Evolutionary conservation across 2,888 invertebrate species (phyloP), one percentile per base, ranked within the genome.

Genomic region (Cacoxenus indagator): DNA sequence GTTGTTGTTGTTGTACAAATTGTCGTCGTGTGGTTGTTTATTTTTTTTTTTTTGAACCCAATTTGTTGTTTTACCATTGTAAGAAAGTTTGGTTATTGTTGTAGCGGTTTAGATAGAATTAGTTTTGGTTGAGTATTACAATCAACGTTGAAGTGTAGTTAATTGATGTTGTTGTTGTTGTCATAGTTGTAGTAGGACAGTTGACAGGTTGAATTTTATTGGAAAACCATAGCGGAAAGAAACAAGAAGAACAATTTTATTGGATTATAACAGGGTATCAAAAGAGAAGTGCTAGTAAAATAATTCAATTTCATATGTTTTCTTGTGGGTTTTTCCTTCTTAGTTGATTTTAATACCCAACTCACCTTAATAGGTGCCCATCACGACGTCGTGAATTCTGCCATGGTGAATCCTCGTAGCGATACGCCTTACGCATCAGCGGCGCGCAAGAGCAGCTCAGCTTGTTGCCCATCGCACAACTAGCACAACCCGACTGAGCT

Each of bases 391-490:
- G 91, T 74, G 94, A 94, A 87, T 94, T 94, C 90, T 96, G 96
- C 96, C 96, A 96, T 88, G 97, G 97, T 88, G 96, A 96, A 90
- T 97, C 96, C 90, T 96, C 97, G 90, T 96, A 96, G 87, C 97
- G 94, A 91, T 97, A 97, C 87, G 95, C 96, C 91, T 97, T 97
- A 91, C 96, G 94, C 90, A 97, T 94, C 88, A 98, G 92, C 85
- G 98, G 97, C 86, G 96, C 97, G 91, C 98, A 98, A 86, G 96
- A 96, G 91, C 96, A 97, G 89, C 96, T 96, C 88, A 98, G 91
- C 91, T 98, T 98, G 91, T 98, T 98, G 90, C 98, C 98, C 98
- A 98, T 96, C 88, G 92, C 90, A 88, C 90, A 91, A 90, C 92
- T 88, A 75, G 88, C 84, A 86, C 88, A 88, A 84, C 88, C 85